phyloP scores from a whole-genome alignment of 2,113 vertebrate genomes.

The Epinephelus fuscoguttatus region DNA sequence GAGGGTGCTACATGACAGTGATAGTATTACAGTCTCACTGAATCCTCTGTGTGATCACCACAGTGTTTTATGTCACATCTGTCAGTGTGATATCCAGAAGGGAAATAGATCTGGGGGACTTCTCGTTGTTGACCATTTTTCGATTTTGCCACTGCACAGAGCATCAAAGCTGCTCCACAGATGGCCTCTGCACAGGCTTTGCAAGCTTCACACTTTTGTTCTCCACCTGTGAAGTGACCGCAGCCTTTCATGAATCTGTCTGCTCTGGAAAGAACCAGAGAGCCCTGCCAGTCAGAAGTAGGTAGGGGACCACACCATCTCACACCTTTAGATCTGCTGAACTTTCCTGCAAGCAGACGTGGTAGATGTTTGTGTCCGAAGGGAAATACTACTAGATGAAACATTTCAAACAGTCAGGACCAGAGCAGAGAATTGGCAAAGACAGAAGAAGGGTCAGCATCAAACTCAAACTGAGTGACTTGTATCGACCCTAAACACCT shows the following conservation, averaged over 20 bases:
- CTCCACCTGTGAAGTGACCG: slow-evolving; percentile 30
- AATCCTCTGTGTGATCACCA: slow-evolving; percentile 5
- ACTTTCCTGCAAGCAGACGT: slow-evolving; percentile 19
- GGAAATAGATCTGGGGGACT: slow-evolving; percentile 8
- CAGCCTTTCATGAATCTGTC: slow-evolving; percentile 17
- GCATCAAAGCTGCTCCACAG: slow-evolving; percentile 22
- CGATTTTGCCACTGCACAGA: slow-evolving; percentile 9
- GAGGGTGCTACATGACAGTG: slow-evolving; percentile 77
- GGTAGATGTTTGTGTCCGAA: neutral
- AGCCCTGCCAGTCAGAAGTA: slow-evolving; percentile 32
- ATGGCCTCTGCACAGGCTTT: slow-evolving; percentile 3
- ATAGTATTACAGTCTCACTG: neutral
- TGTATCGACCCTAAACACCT: neutral
- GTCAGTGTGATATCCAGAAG: slow-evolving; percentile 17
- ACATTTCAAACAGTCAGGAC: slow-evolving; percentile 24
- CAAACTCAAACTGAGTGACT: slow-evolving; percentile 7
- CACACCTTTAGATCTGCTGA: slow-evolving; percentile 5
- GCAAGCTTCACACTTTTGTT: slow-evolving; percentile 30
- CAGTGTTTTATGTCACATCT: slow-evolving; percentile 46
- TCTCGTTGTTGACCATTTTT: slow-evolving; percentile 18
- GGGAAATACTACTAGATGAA: slow-evolving; percentile 20
- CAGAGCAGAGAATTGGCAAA: neutral
- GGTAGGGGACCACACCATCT: slow-evolving; percentile 14
- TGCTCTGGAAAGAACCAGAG: slow-evolving; percentile 42
- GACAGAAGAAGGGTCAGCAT: neutral